Evolutionary conservation across 2,888 invertebrate genomes (phyloP), one percentile per base, ranked within the genome.

Genomic region (Spatulosminthurus flaviceps): DNA sequence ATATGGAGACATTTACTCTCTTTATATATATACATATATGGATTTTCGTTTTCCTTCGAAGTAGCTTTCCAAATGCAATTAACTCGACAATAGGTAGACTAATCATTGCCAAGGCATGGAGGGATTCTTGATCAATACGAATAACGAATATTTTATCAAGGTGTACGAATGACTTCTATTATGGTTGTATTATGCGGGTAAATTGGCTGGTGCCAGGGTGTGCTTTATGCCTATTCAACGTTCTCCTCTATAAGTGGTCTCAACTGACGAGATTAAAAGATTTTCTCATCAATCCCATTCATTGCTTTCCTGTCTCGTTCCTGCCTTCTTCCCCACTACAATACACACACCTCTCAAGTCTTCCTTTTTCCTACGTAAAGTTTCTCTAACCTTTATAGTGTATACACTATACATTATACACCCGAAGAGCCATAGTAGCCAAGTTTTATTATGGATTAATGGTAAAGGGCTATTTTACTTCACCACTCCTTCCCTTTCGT

Each of bases 211-310:
- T 84, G 82, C 84, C 84, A 84, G 84, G 80, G 77, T 82, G 84
- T 84, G 83, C 84, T 84, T 82, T 84, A 84, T 84, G 84, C 84
- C 79, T 81, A 84, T 83, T 82, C 82, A 82, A 66, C 64, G 71
- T 78, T 81, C 77, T 81, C 66, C 80, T 75, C 51, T 67, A 42
- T 70, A 79, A 84, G 82, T 83, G 82, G 81, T 81, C 82, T 82
- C 82, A 83, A 84, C 84, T 84, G 83, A 77, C 75, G 74, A 83
- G 83, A 84, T 84, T 84, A 83, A 84, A 84, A 82, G 82, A 84
- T 84, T 84, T 84, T 84, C 83, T 82, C 82, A 83, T 82, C 82
- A 70, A 71, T 78, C 64, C 51, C 82, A 80, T 67, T 61, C 79
- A 72, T 71, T 70, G 7, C 72, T 42, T 51, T 60, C 71, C 71